Evolutionary conservation across 2,797 vertebrate genomes (phyloP).

Genomic region (Benthosema pterotum): DNA sequence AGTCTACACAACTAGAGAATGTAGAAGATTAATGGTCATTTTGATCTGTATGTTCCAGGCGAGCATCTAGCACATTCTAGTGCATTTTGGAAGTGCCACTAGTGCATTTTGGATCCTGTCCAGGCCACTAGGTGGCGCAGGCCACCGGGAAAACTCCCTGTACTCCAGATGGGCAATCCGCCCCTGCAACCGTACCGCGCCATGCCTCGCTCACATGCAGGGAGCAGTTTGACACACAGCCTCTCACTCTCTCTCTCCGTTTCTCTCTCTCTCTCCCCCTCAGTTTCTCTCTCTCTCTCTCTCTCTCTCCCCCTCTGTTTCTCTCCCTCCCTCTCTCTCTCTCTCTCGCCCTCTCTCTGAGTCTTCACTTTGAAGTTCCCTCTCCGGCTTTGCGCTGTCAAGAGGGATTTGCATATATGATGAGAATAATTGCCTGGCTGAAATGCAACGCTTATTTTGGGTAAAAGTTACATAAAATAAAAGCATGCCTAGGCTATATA

Average conservation of each 20-base stretch:
- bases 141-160: too few species aligned
- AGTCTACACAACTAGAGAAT: too few species aligned
- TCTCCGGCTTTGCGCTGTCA: constrained; percentile 75
- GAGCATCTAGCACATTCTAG: too few species aligned
- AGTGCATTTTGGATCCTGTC: too few species aligned
- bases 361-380: constrained; percentile 76
- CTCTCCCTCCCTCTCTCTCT: constrained; percentile 50
- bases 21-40: too few species aligned
- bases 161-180: too few species aligned
- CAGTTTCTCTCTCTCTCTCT: constrained; percentile 41
- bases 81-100: too few species aligned
- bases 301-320: constrained; percentile 23
- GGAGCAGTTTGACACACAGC: constrained; percentile 46
- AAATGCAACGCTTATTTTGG: constrained; percentile 62
- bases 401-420: constrained; percentile 83
- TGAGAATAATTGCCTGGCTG: constrained; percentile 81
- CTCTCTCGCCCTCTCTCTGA: too few species aligned
- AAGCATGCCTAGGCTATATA: too few species aligned
- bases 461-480: not conserved
- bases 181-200: too few species aligned
- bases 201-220: constrained; percentile 21
- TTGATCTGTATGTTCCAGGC: too few species aligned
- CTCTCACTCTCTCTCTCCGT: constrained; percentile 48
- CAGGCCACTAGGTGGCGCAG: too few species aligned
- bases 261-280: constrained; percentile 45